A percentile compares a stretch with the other conserved stretches of the same genome.
Evolutionary conservation across 2,797 vertebrate species (phyloP).

Genomic region (Malacoctenus gilli): DNA sequence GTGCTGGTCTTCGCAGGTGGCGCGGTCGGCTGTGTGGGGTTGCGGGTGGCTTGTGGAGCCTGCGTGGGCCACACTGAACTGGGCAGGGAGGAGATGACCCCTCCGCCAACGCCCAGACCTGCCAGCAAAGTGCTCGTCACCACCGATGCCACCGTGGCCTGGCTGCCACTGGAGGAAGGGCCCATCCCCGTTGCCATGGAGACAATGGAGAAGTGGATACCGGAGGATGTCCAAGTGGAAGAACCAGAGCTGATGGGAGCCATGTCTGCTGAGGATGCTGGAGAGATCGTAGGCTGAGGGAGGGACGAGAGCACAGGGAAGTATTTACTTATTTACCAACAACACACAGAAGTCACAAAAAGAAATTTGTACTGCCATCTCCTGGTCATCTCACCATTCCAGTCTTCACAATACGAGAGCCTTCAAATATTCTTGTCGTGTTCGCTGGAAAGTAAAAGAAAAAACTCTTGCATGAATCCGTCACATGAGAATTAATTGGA

Average conservation of each 20-base stretch:
- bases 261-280: slow-evolving; percentile 97
- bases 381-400: slow-evolving; percentile 90
- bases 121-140: slow-evolving; percentile 97
- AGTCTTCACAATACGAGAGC: slow-evolving; percentile 97
- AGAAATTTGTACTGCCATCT: slow-evolving; percentile 15
- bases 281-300: slow-evolving; percentile 92
- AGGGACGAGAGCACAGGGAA: not conserved
- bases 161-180: slow-evolving; percentile 94
- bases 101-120: slow-evolving; percentile 91
- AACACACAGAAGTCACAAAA: slow-evolving; percentile 1
- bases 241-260: slow-evolving; percentile 98
- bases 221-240: slow-evolving; percentile 97
- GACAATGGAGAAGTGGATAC: slow-evolving; percentile 97
- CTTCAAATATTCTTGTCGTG: slow-evolving; percentile 97
- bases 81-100: slow-evolving; percentile 94
- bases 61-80: slow-evolving; percentile 93
- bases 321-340: not conserved
- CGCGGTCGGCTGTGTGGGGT: slow-evolving; percentile 77
- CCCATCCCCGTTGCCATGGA: slow-evolving; percentile 98
- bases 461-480: too few relatives aligned
- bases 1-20: slow-evolving; percentile 79
- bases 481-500: too few relatives aligned
- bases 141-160: slow-evolving; percentile 94
- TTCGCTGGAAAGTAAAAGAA: slow-evolving; percentile 83
- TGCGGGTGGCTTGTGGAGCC: slow-evolving; percentile 70